These are phyloP conservation scores for Syrista parreyssii DNA, from an alignment of 2,888 invertebrate species.

Conservation along the genomic window DNA sequence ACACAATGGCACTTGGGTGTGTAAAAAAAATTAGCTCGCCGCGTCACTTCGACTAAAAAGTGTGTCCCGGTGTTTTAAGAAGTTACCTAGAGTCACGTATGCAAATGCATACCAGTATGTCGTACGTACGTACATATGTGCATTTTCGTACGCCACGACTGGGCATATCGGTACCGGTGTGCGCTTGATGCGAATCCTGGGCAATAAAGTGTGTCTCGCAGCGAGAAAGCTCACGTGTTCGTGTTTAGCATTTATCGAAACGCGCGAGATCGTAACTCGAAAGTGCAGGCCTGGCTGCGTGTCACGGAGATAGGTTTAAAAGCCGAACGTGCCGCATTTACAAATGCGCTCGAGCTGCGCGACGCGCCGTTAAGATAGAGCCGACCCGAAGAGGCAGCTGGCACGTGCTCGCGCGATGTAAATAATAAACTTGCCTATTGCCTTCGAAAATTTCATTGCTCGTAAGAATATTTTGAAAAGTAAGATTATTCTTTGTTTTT, in stretches of 20 bases:
- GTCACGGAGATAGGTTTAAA: conserved; percentile 66
- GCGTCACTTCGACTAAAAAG: not conserved
- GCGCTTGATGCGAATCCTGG: conserved; percentile 29
- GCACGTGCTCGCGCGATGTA: conserved; percentile 26
- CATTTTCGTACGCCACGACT: not conserved
- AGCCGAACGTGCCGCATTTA: conserved; percentile 64
- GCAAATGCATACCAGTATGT: not conserved
- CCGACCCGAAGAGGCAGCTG: conserved; percentile 10
- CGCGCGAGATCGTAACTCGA: conserved; percentile 63
- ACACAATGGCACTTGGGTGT: conserved; percentile 16
- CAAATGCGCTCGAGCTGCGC: conserved; percentile 49
- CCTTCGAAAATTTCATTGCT: not conserved
- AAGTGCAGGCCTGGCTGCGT: conserved; percentile 60
- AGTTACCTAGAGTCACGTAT: not conserved
- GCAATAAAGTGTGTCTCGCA: conserved; percentile 58
- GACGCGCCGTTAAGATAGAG: conserved; percentile 22
- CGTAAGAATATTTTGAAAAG: not conserved
- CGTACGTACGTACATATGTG: not conserved
- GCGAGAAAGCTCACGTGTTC: conserved; percentile 66
- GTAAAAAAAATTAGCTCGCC: not conserved
- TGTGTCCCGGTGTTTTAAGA: not conserved
- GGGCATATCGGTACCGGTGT: conserved; percentile 13
- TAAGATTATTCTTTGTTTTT: not conserved
- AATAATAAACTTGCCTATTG: conserved; percentile 22
- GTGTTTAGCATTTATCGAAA: conserved; percentile 66